A percentile compares a stretch with the other conserved stretches of the same genome.
These are phyloP conservation scores for Tetheella fluctuosa DNA, from an alignment of 2,888 invertebrate genomes.

Conservation along the genomic window DNA sequence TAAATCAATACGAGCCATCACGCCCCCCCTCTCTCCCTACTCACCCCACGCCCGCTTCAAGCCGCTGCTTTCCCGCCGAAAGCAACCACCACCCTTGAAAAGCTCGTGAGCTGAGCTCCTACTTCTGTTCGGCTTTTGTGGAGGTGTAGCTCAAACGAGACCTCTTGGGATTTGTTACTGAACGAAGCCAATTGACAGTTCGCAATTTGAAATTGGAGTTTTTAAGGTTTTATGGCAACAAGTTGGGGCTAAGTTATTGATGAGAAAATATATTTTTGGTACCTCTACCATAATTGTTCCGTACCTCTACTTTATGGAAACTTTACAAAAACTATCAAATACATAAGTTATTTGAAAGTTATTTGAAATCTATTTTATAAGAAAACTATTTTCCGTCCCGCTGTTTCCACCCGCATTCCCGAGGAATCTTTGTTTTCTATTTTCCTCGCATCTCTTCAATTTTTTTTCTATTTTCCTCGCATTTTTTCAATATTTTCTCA, in stretches of 20 bases:
- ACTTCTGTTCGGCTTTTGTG: conserved; percentile 84
- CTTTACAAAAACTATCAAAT: too few relatives aligned
- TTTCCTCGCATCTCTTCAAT: too few relatives aligned
- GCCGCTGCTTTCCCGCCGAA: conserved; percentile 80
- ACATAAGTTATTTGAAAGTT: too few relatives aligned
- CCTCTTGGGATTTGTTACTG: conserved; percentile 80
- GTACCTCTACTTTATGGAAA: neutral
- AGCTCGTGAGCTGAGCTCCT: conserved; percentile 84
- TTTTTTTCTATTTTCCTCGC: too few relatives aligned
- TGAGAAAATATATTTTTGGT: conserved; percentile 13
- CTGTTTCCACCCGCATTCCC: too few relatives aligned
- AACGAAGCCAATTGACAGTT: conserved; percentile 75
- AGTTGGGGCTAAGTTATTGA: conserved; percentile 26
- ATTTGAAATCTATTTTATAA: too few relatives aligned
- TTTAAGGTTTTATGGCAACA: conserved; percentile 42
- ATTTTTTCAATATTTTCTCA: too few relatives aligned
- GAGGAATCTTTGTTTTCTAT: too few relatives aligned
- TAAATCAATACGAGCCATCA: conserved; percentile 85
- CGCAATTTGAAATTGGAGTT: conserved; percentile 66
- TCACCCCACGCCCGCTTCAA: conserved; percentile 55
- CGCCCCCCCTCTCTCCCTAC: conserved; percentile 64
- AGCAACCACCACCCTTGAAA: conserved; percentile 84
- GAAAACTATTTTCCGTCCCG: too few relatives aligned
- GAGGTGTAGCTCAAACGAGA: conserved; percentile 77
- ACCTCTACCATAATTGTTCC: neutral